Base-by-base conservation (phyloP, 2,113 vertebrate species). In the Fulmarus glacialis region DNA sequence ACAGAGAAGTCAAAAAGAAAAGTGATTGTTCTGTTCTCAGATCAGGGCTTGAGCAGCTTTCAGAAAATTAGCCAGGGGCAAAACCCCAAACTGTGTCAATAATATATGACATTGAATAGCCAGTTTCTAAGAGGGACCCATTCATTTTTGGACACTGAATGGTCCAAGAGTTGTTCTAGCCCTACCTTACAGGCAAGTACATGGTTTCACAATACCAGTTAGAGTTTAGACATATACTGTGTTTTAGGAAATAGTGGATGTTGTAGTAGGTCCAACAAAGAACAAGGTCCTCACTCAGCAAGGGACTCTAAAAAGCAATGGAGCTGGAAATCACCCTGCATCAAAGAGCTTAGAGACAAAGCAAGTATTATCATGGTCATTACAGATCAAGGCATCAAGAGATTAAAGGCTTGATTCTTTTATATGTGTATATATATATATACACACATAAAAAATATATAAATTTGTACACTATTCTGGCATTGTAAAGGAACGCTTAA, bases 281-380 rank as follows among this genome's bases (percentile, higher is more conserved):
- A 93, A 97, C 96, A 96, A 97, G 87, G 93, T 95, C 84, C 63
- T 88, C 66, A 24, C 91, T 95, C 81, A 95, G 56, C 36, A 62
- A 72, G 34, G 6, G 66, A 15, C 17, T 90, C 84, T 52, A 53
- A 34, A 48, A 91, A 91, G 15, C 45, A 23, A 24, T 27, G 60
- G 79, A 59, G 52, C 34, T 91, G 68, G 89, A 84, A 90, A 60
- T 21, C 4, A 29, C 38, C 38, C 73, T 9, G 30, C 66, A 91
- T 96, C 97, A 97, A 97, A 97, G 93, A 77, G 66, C n/a, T 68
- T 15, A 19, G 53, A 59, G 66, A 96, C 91, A 97, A 97, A 94
- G 91, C 23, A 53, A 36, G 48, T 60, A 96, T 95, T 97, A 36
- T 75, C 66, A 9, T 2, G 40, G 73, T 52, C 73, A 4, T 59